Conservation (phyloP, 2,797 vertebrate species). For the Nannoperca australis region DNA sequence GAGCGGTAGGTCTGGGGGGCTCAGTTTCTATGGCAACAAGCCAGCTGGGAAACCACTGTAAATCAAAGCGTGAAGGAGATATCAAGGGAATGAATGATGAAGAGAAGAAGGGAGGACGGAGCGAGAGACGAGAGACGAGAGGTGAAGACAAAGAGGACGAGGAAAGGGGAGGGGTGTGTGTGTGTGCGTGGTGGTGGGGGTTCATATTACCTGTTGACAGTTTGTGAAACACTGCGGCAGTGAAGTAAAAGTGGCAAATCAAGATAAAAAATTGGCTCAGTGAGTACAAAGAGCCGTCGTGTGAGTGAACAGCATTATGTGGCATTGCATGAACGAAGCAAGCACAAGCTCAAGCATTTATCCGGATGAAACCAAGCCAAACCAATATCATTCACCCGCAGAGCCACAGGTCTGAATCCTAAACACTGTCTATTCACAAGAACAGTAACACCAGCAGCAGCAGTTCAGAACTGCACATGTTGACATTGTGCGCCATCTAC, state of each 20-base stretch:
- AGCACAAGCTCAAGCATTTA: conserved; percentile 8
- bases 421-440: not conserved
- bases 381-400: not conserved
- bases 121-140: conserved; percentile 51
- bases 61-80: conserved; percentile 82
- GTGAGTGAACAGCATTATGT: not conserved
- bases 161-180: not conserved
- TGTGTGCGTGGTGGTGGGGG: not conserved
- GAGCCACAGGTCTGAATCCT: not conserved
- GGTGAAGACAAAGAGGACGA: conserved; percentile 39
- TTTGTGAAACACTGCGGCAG: conserved; percentile 32
- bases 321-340: not conserved
- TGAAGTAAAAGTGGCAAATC: conserved; percentile 22
- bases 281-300: conserved; percentile 6
- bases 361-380: not conserved
- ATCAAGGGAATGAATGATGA: conserved; percentile 78
- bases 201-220: conserved; percentile 68
- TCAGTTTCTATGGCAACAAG: conserved; percentile 86
- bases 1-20: conserved; percentile 72
- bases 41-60: conserved; percentile 80
- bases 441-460: not conserved
- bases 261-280: conserved; percentile 17
- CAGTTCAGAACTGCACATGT: not conserved
- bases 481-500: not conserved
- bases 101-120: conserved; percentile 50